Conservation (phyloP, 2,797 vertebrate species). For the Sorex maritimensis region DNA sequence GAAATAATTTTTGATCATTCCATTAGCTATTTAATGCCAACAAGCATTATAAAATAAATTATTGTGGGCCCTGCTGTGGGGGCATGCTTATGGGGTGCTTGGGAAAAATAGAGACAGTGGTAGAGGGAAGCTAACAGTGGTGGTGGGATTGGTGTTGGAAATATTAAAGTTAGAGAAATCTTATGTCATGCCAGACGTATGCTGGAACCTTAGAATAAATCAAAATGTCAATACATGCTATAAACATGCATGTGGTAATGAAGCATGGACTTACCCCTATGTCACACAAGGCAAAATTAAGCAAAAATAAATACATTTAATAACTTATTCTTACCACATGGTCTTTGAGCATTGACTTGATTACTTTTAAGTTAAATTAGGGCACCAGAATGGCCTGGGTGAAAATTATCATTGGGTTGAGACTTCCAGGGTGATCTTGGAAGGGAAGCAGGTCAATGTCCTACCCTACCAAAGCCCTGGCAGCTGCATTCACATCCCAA, state of each 20-base stretch:
- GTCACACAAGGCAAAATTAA: not conserved
- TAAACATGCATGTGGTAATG: not conserved
- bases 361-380: constrained; percentile 5
- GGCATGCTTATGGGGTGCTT: too few species aligned
- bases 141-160: too few species aligned
- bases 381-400: not conserved
- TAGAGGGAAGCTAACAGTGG: too few species aligned
- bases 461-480: too few species aligned
- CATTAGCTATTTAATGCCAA: too few species aligned
- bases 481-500: too few species aligned
- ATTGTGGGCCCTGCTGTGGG: too few species aligned
- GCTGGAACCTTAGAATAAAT: not conserved
- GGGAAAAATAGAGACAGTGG: too few species aligned
- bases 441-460: too few species aligned
- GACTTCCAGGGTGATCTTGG: not conserved
- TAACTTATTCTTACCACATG: not conserved
- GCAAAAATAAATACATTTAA: not conserved
- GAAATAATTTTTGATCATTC: not conserved
- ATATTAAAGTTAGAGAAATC: not conserved
- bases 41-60: too few species aligned
- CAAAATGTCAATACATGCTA: constrained; percentile 21
- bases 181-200: not conserved
- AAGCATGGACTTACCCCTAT: not conserved
- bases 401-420: not conserved
- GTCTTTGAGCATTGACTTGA: not conserved